Conservation (phyloP, 2,888 invertebrate species). For the Meganola albula region DNA sequence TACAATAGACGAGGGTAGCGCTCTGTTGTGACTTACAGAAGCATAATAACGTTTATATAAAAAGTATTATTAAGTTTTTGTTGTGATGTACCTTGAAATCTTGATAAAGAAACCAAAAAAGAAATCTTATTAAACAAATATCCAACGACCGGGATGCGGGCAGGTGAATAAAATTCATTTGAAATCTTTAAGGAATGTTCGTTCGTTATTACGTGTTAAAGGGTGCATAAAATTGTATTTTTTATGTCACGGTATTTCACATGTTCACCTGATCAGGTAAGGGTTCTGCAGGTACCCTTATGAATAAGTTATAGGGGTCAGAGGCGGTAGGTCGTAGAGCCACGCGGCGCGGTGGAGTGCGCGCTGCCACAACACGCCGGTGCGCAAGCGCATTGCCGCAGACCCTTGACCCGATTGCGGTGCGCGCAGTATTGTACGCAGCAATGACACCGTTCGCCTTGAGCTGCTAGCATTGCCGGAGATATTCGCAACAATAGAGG, state of each 20-base stretch:
- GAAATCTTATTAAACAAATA: slow-evolving; percentile 46
- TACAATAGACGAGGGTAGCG: slow-evolving; percentile 25
- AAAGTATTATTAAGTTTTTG: slow-evolving; percentile 24
- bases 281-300: slow-evolving; percentile 60
- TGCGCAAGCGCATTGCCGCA: slow-evolving; percentile 44
- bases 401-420: slow-evolving; percentile 74
- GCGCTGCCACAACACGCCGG: slow-evolving; percentile 26
- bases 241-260: slow-evolving; percentile 30
- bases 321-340: slow-evolving; percentile 16
- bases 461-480: slow-evolving; percentile 76
- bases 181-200: slow-evolving; percentile 48
- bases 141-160: slow-evolving; percentile 46
- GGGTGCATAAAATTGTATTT: slow-evolving; percentile 56
- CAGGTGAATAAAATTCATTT: slow-evolving; percentile 62
- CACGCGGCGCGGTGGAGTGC: slow-evolving; percentile 15
- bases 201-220: slow-evolving; percentile 42
- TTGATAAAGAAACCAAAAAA: slow-evolving; percentile 29
- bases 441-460: slow-evolving; percentile 77
- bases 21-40: slow-evolving; percentile 19
- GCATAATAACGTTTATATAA: slow-evolving; percentile 15
- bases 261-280: slow-evolving; percentile 59
- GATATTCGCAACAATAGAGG: slow-evolving; percentile 78
- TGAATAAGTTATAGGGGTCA: slow-evolving; percentile 30
- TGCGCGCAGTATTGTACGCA: slow-evolving; percentile 68
- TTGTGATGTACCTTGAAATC: slow-evolving; percentile 32